Evolutionary conservation across 2,113 vertebrate genomes (phyloP), one percentile per base, ranked within the genome.

Genomic region (Spea multiplicata): DNA sequence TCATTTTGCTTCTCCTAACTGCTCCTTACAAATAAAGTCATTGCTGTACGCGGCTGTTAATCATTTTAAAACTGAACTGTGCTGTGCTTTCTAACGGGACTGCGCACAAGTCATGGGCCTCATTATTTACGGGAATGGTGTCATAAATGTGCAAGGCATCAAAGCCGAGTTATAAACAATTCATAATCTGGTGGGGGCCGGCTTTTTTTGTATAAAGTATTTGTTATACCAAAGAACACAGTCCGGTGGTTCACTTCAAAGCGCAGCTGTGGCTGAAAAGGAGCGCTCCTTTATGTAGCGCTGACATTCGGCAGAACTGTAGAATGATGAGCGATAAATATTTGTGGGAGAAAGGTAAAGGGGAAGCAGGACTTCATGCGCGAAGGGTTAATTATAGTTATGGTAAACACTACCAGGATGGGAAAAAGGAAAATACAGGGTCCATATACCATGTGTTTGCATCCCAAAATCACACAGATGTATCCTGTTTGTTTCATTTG

Each of bases 1-100:
- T 92, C 92, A 92, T 93, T 93, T 92, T 89, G 89, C 91, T 91
- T 93, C 92, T 92, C 90, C 91, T 93, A 94, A 94, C 92, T 93
- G 92, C 92, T 90, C 89, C 92, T 92, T 90, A 90, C 92, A 93
- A 94, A 93, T 93, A 93, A 93, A 93, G 91, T 91, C 92, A 91
- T 92, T 89, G 89, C 92, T 88, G 89, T 91, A 87, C 90, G 90
- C 89, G 84, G 90, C 90, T 91, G 89, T 93, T 93, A 92, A 93
- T 94, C 91, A 93, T 93, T 91, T 90, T 92, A 93, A 93, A 93
- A 93, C 90, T 93, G 91, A 93, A 89, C 91, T 90, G 89, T 89
- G 90, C 91, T 91, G 91, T 88, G 91, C 87, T 91, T 92, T 89
- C 91, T 90, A 84, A 88, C 89, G 85, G 88, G 87, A 93, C 91